These are phyloP conservation scores for Phalacrocorax aristotelis DNA, from an alignment of 2,113 vertebrate species.

Conservation along the genomic window DNA sequence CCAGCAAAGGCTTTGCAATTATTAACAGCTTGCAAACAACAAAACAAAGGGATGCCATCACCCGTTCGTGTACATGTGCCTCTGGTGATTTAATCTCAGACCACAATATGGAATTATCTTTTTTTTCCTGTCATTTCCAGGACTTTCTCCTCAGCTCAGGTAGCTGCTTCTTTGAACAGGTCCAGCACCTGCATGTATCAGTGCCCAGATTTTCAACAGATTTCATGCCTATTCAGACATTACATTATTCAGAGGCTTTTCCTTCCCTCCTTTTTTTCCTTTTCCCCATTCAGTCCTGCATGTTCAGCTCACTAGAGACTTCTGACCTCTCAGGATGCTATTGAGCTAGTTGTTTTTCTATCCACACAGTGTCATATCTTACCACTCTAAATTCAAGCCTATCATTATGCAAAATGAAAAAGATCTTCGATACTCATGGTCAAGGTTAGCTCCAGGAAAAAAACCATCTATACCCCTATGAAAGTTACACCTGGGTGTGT, in stretches of 20 bases:
- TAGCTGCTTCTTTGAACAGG: neutral
- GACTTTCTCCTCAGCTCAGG: neutral
- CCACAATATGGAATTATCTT: rapidly evolving
- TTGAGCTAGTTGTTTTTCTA: neutral
- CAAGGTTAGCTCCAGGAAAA: neutral
- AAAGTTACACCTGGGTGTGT: neutral
- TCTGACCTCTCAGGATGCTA: neutral
- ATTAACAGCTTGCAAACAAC: neutral
- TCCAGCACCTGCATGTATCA: neutral
- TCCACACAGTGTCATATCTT: neutral
- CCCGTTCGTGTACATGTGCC: neutral
- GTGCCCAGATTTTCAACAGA: neutral
- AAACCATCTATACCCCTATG: neutral
- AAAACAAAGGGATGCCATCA: neutral
- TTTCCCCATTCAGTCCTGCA: neutral
- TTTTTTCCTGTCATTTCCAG: neutral
- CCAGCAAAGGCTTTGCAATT: neutral
- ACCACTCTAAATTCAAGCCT: neutral
- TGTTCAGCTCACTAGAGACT: neutral
- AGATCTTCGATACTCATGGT: neutral
- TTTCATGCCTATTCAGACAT: neutral
- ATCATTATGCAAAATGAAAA: neutral
- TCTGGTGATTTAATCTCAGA: neutral
- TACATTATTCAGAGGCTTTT: neutral
- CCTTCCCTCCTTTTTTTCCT: neutral